Conservation (phyloP, 2,888 invertebrate species). For the Gisinianus flammeolus region DNA sequence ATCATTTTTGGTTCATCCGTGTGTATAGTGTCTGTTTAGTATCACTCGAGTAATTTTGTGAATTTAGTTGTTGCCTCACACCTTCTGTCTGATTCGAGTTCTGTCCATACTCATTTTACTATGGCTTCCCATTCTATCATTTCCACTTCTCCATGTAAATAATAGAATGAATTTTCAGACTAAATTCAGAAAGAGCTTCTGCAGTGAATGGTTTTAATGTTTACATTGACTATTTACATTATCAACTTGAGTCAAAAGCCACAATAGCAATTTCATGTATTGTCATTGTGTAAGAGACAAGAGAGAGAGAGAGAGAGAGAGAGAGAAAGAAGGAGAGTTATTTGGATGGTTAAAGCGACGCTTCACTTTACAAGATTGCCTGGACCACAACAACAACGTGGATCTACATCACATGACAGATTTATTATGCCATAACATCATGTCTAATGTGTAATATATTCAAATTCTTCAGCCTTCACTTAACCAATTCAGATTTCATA, state of each 20-base stretch:
- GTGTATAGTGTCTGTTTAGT: too few species aligned
- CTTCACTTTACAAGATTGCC: background rate
- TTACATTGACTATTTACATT: background rate
- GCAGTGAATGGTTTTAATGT: background rate
- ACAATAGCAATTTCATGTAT: background rate
- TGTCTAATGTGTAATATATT: background rate
- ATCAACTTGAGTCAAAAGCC: background rate
- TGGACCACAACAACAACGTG: background rate
- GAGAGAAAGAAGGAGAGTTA: background rate
- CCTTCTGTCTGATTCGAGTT: background rate
- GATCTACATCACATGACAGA: background rate
- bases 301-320: background rate
- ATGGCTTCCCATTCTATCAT: background rate
- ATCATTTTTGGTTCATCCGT: too few species aligned
- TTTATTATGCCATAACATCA: background rate
- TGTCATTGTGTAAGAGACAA: background rate
- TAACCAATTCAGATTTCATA: background rate
- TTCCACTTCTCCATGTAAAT: background rate
- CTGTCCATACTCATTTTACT: background rate
- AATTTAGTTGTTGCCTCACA: background rate
- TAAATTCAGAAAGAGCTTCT: background rate
- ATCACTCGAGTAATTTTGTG: too few species aligned
- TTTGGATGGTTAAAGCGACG: background rate
- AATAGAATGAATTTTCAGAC: background rate
- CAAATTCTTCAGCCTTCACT: background rate